Base-by-base conservation (phyloP, 2,888 invertebrate species). In the Patella ulyssiponensis region DNA sequence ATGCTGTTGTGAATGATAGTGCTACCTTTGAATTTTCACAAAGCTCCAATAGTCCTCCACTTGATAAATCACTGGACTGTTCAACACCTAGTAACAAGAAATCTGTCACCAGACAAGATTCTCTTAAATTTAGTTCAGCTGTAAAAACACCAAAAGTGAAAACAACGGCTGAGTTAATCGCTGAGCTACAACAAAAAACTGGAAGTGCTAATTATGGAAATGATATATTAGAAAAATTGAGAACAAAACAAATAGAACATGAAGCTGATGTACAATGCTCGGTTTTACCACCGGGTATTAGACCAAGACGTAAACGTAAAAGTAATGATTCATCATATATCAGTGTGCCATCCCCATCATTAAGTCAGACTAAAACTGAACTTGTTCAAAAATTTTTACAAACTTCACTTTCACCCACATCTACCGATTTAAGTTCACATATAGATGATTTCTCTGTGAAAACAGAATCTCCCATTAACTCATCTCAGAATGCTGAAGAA, bases 141-240 rank as follows among this genome's bases (percentile, higher is more conserved):
- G 78, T 87, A 74, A 87, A 86, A 79, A 86, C 94, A 88, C 94
- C 94, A 27, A 92, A 92, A 87, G 92, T 95, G 72, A 95, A 95
- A 92, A 95, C 95, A 51, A 97, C 96, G 0, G 95, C 95, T 89
- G 96, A 97, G 91, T 92, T 97, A 77, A 93, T 96, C 79, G 95
- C 95, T 76, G 95, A 95, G 91, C 93, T 96, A 58, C 94, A 83
- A 93, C 94, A 90, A 90, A 93, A 89, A 91, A 93, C 86, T 75
- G 87, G 83, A 74, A 82, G 84, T 74, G 80, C 86, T 20, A 74
- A 83, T 70, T 78, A 90, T 3, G 85, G 86, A 69, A 89, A 86
- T 78, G 86, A 85, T 69, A 87, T 90, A 14, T 86, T 90, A n/a
- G 81, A 84, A 53, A 87, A 88, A 79, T 89, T 91, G 23, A 85